Evolutionary conservation across 2,888 invertebrate species (phyloP), one percentile per base, ranked within the genome.

Genomic region (Taphrorychus bicolor): DNA sequence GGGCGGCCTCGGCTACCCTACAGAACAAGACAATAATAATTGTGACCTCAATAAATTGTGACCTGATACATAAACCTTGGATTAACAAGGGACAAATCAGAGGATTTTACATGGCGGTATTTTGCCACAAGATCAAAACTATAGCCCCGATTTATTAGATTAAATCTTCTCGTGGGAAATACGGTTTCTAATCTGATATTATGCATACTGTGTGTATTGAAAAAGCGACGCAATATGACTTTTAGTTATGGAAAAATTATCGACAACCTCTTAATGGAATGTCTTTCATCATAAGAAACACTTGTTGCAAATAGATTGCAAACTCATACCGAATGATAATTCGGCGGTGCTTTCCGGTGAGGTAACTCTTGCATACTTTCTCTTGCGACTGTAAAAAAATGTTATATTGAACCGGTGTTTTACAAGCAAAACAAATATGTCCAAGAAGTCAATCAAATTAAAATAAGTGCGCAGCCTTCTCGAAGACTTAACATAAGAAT

Each of bases 21-120:
- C n/a, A n/a, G n/a, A n/a, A n/a, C n/a, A n/a, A n/a, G n/a, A n/a
- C n/a, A n/a, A n/a, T n/a, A n/a, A n/a, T n/a, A n/a, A n/a, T n/a
- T n/a, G n/a, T n/a, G n/a, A n/a, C n/a, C n/a, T n/a, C n/a, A n/a
- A n/a, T n/a, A n/a, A n/a, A n/a, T n/a, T n/a, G n/a, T n/a, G n/a
- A n/a, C n/a, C n/a, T n/a, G n/a, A n/a, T n/a, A n/a, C n/a, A n/a
- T n/a, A n/a, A n/a, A n/a, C n/a, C n/a, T n/a, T n/a, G n/a, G n/a
- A n/a, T n/a, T n/a, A n/a, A n/a, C n/a, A n/a, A n/a, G n/a, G n/a
- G n/a, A n/a, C n/a, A n/a, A n/a, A n/a, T n/a, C n/a, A n/a, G n/a
- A n/a, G n/a, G n/a, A n/a, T n/a, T n/a, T n/a, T 53, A 59, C 59
- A 53, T 65, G 52, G 53, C 53, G 19, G 42, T 53, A 53, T 64